Conservation (phyloP, 2,113 vertebrate genomes). For the Saimiri boliviensis region DNA sequence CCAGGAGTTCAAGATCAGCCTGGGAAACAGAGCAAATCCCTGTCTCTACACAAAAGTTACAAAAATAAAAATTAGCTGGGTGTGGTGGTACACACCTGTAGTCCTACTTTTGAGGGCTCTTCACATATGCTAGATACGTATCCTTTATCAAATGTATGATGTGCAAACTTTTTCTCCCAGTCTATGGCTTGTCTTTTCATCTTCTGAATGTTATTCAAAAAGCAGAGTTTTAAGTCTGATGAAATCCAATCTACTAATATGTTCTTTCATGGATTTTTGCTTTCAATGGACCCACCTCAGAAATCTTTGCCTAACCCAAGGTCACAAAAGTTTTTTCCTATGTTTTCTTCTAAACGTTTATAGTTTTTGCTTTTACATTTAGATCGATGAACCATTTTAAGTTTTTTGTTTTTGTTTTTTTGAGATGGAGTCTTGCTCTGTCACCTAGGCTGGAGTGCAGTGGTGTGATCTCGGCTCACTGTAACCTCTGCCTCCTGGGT, state of each 20-base stretch:
- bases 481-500: too few relatives aligned
- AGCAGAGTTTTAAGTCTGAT: not conserved
- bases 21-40: too few relatives aligned
- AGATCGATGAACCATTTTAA: not conserved
- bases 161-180: not conserved
- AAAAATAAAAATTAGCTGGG: too few relatives aligned
- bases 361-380: not conserved
- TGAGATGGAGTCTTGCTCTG: too few relatives aligned
- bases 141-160: not conserved
- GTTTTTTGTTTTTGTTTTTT: too few relatives aligned
- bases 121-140: not conserved
- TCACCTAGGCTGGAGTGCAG: too few relatives aligned
- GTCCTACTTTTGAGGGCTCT: not conserved
- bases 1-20: too few relatives aligned
- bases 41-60: too few relatives aligned
- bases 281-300: not conserved
- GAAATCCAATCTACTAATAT: not conserved
- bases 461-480: too few relatives aligned
- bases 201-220: not conserved
- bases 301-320: not conserved
- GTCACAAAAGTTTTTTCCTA: not conserved
- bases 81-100: too few relatives aligned
- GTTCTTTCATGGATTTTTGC: not conserved
- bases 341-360: not conserved
- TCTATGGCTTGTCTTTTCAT: not conserved